These are phyloP conservation scores for Scomber scombrus DNA, from an alignment of 2,113 vertebrate genomes.

Conservation along the genomic window DNA sequence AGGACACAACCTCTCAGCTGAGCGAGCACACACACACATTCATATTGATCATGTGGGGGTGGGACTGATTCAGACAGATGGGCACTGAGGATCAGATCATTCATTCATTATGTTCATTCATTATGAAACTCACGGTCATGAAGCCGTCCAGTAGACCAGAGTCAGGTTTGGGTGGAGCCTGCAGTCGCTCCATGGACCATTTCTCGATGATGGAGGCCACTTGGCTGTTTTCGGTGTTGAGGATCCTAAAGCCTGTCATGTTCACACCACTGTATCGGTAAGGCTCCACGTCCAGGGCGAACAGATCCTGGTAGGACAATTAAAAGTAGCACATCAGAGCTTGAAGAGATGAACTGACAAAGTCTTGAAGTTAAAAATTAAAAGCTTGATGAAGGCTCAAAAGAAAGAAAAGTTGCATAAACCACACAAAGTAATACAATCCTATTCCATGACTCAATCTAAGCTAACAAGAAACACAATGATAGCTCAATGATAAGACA, in stretches of 20 bases:
- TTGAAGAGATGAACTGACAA: neutral
- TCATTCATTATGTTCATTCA: neutral
- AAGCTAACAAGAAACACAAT: too few relatives aligned
- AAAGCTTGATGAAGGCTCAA: neutral
- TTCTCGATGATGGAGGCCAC: conserved; percentile 98
- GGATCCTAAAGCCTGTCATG: conserved; percentile 98
- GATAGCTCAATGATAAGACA: too few relatives aligned
- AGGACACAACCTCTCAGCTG: too few relatives aligned
- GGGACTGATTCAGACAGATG: too few relatives aligned
- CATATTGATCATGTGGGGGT: too few relatives aligned
- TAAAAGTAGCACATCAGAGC: neutral
- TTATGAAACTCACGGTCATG: conserved; percentile 94
- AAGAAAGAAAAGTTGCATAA: neutral
- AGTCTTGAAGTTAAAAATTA: neutral
- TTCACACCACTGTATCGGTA: conserved; percentile 98
- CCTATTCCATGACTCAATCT: too few relatives aligned
- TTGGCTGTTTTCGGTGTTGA: conserved; percentile 97
- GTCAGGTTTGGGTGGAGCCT: conserved; percentile 97
- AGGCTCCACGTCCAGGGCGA: conserved; percentile 96
- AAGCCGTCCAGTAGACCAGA: conserved; percentile 99
- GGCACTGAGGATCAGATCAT: too few relatives aligned
- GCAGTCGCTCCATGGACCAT: conserved; percentile 98
- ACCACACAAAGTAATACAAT: neutral
- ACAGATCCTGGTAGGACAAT: conserved; percentile 89
- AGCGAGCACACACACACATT: too few relatives aligned